Evolutionary conservation across 2,888 invertebrate genomes (phyloP), one percentile per base, ranked within the genome.

Genomic region (Tenthredo mesomela): DNA sequence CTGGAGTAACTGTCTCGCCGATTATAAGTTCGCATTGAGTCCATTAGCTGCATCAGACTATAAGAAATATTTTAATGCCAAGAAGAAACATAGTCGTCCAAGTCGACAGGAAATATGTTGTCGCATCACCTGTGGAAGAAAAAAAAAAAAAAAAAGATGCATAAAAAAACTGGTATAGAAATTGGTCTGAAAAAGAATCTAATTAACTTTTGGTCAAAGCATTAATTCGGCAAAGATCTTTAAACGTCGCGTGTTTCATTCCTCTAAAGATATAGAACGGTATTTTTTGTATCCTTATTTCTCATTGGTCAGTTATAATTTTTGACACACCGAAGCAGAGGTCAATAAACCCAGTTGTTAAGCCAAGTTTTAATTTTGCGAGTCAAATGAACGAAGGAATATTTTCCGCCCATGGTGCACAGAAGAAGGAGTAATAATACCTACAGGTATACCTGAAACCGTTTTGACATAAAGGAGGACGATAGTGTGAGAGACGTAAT

Each of bases 61-160:
- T 37, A 7, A 37, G 40, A 10, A 73, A 10, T 12, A 40, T 73
- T 73, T 73, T 43, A 21, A 58, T 25, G 1, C 58, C 61, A 21
- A 80, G 37, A 15, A 80, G 40, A 37, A 58, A 9, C 80, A 61
- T 21, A 21, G 15, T 61, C 40, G 61, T n/a, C 80, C 21, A 37
- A 50, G 80, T 61, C 33, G 80, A 80, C 0, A 80, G 40, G 80
- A 61, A 61, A 33, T 61, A 58, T 40, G 61, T 61, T 3, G 80
- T 58, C 80, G 80, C 80, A 58, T 80, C 80, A 80, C 80, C 80
- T 80, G 80, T 18, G 15, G 25, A 80, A 61, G 18, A 25, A 29
- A n/a, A 61, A 61, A 43, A 2, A 37, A 9, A 4, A 12, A 73
- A 15, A 6, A n/a, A n/a, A n/a, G n/a, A n/a, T n/a, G n/a, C n/a